Evolutionary conservation across 2,113 vertebrate genomes (phyloP), one percentile per base, ranked within the genome.

Genomic region (Elanus axillaris): DNA sequence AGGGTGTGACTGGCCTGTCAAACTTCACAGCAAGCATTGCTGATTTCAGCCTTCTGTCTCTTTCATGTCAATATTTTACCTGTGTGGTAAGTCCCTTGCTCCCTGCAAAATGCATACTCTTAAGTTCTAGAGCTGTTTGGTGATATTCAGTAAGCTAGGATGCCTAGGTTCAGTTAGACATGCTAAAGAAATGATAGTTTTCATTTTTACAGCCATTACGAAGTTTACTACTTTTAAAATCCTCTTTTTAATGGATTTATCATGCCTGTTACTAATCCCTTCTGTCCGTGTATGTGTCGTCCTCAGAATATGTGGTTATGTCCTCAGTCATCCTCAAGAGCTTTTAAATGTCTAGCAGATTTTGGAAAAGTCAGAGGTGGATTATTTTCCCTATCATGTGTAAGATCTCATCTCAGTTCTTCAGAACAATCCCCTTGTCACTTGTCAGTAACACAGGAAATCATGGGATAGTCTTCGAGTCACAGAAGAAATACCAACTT

Each of bases 201-300:
- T 62, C 5, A 26, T 40, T 47, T 42, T 76, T 62, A 62, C n/a
- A 47, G 63, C 18, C 34, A 7, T 43, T 58, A 52, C 0, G 0
- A 52, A 45, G 74, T 52, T 59, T 38, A 52, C 18, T 67, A 23
- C 15, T 38, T 59, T 43, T 38, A 0, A 59, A 59, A 58, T 66
- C 3, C 4, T 2, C 36, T 58, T 50, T 58, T 21, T 15, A 16
- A 40, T 58, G 15, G 12, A 34, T 59, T 67, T 82, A 43, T 67
- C 18, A 16, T 29, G 18, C 27, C 34, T 38, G 4, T 34, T 55
- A 23, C 15, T 62, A 38, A 59, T 16, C 6, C 40, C 32, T 62
- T 88, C 45, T 53, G 34, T 75, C 8, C 27, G 11, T 5, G 10
- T 20, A 16, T 52, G 21, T 50, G 78, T 25, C 22, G 19, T 53